These are phyloP conservation scores for Parambassis ranga DNA, from an alignment of 2,797 vertebrate genomes.

Conservation along the genomic window DNA sequence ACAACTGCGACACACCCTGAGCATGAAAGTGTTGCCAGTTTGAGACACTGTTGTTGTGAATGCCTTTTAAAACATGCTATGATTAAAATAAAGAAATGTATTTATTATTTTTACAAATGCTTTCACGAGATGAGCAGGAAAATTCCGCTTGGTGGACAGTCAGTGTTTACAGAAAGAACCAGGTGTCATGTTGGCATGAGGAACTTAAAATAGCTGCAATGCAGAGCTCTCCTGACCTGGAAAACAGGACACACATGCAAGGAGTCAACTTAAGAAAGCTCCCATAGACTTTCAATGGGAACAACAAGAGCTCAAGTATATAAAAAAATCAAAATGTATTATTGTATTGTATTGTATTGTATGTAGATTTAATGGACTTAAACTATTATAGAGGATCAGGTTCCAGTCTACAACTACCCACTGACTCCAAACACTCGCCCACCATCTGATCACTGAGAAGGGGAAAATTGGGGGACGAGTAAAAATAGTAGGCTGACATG, in stretches of 20 bases:
- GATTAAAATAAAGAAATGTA: background rate
- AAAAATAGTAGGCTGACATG: conserved; percentile 29
- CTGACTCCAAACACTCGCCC: background rate
- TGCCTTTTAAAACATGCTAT: no score
- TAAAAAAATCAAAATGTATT: no score
- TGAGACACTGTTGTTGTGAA: background rate
- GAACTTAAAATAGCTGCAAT: conserved; percentile 58
- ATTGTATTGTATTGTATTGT: no score
- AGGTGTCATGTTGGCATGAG: conserved; percentile 61
- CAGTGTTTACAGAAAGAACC: conserved; percentile 51
- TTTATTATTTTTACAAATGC: background rate
- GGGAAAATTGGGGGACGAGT: background rate
- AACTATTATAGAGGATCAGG: background rate
- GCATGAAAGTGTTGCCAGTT: background rate
- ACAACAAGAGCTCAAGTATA: background rate
- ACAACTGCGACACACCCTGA: background rate
- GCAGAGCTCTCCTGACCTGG: conserved; percentile 32
- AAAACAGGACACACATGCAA: conserved; percentile 12
- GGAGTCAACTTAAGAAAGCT: background rate
- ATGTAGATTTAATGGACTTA: background rate
- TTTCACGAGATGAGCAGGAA: background rate
- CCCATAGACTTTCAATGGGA: background rate
- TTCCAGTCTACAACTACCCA: background rate
- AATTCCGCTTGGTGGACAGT: conserved; percentile 4
- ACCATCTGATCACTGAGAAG: conserved; percentile 5